Evolutionary conservation across 1,140 invertebrate species (phyloP).

Genomic region (Ditylenchus dipsaci): DNA sequence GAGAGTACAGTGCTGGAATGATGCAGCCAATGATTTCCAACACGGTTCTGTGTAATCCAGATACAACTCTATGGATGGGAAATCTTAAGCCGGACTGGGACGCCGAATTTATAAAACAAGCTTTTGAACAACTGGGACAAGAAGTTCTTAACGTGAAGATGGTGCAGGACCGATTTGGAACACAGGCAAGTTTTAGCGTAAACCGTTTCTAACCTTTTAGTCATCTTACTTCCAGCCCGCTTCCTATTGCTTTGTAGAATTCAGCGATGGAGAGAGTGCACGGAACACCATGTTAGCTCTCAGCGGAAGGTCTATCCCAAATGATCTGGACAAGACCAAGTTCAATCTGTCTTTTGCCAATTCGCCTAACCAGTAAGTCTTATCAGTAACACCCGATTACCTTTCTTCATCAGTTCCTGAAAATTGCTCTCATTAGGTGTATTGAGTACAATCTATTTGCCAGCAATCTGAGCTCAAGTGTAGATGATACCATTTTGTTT

Average conservation of each 20-base stretch:
- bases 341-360: constrained; percentile 56
- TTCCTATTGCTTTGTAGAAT: constrained; percentile 53
- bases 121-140: constrained; percentile 36
- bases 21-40: neutral
- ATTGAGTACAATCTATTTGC: constrained; percentile 53
- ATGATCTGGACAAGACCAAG: constrained; percentile 25
- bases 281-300: constrained; percentile 42
- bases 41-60: constrained; percentile 19
- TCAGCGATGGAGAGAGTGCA: constrained; percentile 39
- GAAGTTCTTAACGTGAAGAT: constrained; percentile 44
- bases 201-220: neutral
- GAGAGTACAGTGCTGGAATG: too few species aligned
- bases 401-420: neutral
- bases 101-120: constrained; percentile 42
- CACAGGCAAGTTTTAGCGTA: constrained; percentile 14
- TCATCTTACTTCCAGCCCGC: neutral
- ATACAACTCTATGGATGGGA: constrained; percentile 57
- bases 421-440: neutral
- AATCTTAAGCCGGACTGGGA: constrained; percentile 45
- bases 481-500: constrained; percentile 48
- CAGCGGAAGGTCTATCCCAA: constrained; percentile 44
- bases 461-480: constrained; percentile 39
- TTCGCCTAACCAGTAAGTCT: constrained; percentile 36
- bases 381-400: constrained; percentile 18
- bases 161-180: constrained; percentile 34